These are phyloP conservation scores for Phainopepla nitens DNA, from an alignment of 2,113 vertebrate genomes.

Conservation along the genomic window DNA sequence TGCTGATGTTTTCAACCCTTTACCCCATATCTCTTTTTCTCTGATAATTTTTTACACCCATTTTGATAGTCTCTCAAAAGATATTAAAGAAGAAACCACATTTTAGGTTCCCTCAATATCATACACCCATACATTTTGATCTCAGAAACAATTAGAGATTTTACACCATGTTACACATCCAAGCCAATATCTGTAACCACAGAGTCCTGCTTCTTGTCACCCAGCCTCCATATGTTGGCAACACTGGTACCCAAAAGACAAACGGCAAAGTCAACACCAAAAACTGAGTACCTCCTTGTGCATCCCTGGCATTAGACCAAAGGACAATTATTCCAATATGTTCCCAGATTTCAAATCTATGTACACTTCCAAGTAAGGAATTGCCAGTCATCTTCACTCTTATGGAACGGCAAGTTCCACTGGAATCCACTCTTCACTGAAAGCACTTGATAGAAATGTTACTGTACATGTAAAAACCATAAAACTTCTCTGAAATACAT, in stretches of 20 bases:
- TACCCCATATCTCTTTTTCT: neutral
- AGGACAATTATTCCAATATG: neutral
- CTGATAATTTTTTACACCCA: neutral
- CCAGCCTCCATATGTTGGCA: neutral
- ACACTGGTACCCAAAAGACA: neutral
- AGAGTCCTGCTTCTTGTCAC: neutral
- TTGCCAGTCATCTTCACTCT: neutral
- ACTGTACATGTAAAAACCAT: neutral
- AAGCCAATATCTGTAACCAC: neutral
- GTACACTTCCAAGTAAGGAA: neutral
- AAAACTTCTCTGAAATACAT: neutral
- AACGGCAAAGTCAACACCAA: neutral
- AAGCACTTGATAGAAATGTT: neutral
- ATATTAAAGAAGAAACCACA: neutral
- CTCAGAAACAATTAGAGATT: neutral
- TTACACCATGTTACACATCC: neutral
- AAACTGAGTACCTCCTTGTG: neutral
- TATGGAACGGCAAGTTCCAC: fast-evolving
- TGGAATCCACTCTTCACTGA: neutral
- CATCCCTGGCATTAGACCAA: neutral
- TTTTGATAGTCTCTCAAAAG: neutral
- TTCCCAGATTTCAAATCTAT: neutral
- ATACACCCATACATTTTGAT: fast-evolving
- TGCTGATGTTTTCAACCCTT: neutral
- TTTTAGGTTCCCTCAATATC: neutral